Evolutionary conservation across 1,140 invertebrate species (phyloP), one percentile per base, ranked within the genome.

Genomic region (Bombus huntii): DNA sequence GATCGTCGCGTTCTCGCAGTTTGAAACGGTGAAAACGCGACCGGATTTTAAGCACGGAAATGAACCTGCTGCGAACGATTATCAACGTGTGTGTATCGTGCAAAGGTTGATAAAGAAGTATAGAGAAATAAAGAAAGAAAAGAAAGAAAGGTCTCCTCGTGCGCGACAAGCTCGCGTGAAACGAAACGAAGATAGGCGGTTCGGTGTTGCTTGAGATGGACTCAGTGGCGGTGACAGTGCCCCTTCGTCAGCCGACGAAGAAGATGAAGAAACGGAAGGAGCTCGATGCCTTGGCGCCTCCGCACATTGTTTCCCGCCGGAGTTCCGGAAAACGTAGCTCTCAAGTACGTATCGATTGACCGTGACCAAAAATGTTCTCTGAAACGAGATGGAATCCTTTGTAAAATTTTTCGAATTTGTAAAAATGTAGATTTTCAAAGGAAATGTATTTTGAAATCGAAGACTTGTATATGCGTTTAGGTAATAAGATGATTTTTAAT

Each of bases 221-320:
- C 89, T 94, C 95, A 78, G 94, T 94, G 42, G 94, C 95, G 28
- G 94, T 95, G 76, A 95, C 93, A 72, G 95, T 95, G 88, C 95
- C 95, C 74, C 92, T 95, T 83, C 92, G 95, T 84, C 95, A 94
- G 15, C 93, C 94, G 78, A 94, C 94, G 78, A 96, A 96, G 89
- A 96, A 96, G 89, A 96, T 96, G 96, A 95, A 96, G 79, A 96
- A 96, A 84, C 94, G 96, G 4, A 96, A 96, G 80, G 95, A 96
- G 88, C 92, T 96, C n/a, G 95, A 96, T 79, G 96, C 96, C 18
- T 89, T 96, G 13, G 95, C 95, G 65, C 93, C 93, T 5, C 92
- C 93, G 4, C 93, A 94, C 74, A 93, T 93, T 0, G 86, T 95
- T 12, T 93, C 94, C 1, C 91, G 94, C 12, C 90, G 94, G 12